Base-by-base conservation (phyloP, 92 coral and sea anemone genomes). In the Porites rus region DNA sequence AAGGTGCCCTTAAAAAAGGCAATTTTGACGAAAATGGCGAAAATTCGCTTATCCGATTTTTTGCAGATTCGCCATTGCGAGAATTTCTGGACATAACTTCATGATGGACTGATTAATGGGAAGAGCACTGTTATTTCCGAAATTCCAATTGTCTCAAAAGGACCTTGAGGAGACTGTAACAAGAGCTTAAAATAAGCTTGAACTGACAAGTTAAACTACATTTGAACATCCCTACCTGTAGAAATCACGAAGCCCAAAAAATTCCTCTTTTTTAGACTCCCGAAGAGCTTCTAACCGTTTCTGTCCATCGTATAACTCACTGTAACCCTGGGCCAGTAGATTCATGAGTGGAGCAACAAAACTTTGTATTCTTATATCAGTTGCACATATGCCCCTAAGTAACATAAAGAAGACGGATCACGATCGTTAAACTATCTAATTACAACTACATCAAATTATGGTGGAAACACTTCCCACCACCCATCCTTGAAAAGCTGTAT, bases 241-340 rank as follows among this genome's bases (percentile, higher is more conserved):
- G 50, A 94, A 94, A 69, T 94, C 98, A 46, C 98, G 91, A n/a
- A 94, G 92, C 53, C 98, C 98, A 84, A 94, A 94, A 81, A 94
- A 94, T 70, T 94, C 98, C 16, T 94, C 98, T 61, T 94, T 94
- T 72, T 90, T 94, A 19, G 95, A 87, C 60, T 90, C 87, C 65
- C 74, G 85, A 4, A 94, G 86, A 54, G 91, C 87, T 51, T 80
- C 43, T 1, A 81, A 74, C 63, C 20, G 52, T 80, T 69, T 90
- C 87, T 94, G 98, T 19, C 50, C 10, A 10, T 75, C 50, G 87
- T 93, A 95, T 6, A 95, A 91, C 9, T 93, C 83, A 10, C 75
- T 59, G 77, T 95, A 95, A 10, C 96, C 95, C 18, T 58, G 19
- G 7, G 97, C 95, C 8, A 95, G 91, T 16, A 86, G 87, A 28